These are phyloP conservation scores for Acheta domesticus DNA, from an alignment of 2,888 invertebrate species.

Conservation along the genomic window DNA sequence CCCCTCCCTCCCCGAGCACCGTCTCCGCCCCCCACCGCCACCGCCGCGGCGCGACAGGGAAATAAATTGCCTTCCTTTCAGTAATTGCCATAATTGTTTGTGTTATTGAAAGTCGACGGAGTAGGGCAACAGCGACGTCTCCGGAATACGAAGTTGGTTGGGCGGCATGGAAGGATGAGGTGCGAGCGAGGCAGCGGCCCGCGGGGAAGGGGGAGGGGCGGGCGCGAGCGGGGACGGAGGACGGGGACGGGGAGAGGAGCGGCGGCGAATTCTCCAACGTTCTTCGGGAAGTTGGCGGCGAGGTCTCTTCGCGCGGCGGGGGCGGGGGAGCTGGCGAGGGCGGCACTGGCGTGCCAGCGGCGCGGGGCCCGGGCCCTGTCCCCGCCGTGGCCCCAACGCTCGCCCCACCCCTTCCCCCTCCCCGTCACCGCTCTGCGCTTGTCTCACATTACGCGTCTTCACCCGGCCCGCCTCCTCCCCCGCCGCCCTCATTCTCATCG, in stretches of 20 bases:
- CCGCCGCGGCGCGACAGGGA: background rate
- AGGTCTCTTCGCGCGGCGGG: background rate
- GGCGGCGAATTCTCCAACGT: background rate
- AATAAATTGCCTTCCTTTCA: slow-evolving; percentile 18
- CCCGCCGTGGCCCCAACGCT: no score
- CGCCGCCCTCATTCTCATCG: no score
- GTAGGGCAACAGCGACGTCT: slow-evolving; percentile 9
- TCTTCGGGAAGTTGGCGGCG: background rate
- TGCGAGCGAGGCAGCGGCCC: background rate
- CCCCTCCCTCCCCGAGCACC: background rate
- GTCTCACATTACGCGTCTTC: no score
- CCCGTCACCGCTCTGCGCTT: no score
- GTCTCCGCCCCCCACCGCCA: background rate
- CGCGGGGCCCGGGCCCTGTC: no score
- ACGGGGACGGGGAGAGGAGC: background rate
- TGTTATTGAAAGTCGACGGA: slow-evolving; percentile 18
- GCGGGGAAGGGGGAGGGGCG: background rate
- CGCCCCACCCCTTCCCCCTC: no score
- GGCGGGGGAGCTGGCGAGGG: background rate
- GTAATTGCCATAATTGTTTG: slow-evolving; percentile 18
- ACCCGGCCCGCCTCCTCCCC: no score
- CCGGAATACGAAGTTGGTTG: background rate
- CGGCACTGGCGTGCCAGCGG: background rate
- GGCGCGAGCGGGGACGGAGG: background rate
- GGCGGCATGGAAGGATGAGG: background rate